Evolutionary conservation across 2,797 vertebrate species (phyloP).

Genomic region (Pseudocheirus occidentalis): DNA sequence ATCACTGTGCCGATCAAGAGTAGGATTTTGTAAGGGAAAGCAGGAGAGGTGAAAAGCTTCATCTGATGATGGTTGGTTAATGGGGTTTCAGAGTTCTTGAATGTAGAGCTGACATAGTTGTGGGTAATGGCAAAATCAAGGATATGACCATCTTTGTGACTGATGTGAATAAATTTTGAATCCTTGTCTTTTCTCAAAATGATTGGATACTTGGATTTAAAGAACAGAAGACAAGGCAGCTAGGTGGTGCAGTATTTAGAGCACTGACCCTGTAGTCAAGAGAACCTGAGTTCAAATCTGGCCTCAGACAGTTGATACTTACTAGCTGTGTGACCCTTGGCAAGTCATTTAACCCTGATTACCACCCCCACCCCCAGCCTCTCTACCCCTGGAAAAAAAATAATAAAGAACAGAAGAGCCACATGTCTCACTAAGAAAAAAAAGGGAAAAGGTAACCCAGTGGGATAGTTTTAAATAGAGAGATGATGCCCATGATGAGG

Average conservation of each 20-base stretch:
- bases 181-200: neutral
- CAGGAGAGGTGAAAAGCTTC: neutral
- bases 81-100: neutral
- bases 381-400: neutral
- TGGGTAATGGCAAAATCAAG: neutral
- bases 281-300: too few relatives aligned
- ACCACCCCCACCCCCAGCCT: fast-evolving
- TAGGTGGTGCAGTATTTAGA: too few relatives aligned
- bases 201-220: neutral
- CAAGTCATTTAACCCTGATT: neutral
- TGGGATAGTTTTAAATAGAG: conserved; percentile 27
- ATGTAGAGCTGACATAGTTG: neutral
- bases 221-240: neutral
- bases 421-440: conserved; percentile 24
- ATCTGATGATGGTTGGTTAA: neutral
- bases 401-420: neutral
- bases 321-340: neutral
- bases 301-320: neutral
- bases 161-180: neutral
- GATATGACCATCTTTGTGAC: neutral
- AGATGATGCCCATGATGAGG: neutral
- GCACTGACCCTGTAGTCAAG: too few relatives aligned
- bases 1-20: neutral
- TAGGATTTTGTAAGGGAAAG: neutral
- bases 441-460: conserved; percentile 10